Evolutionary conservation across 2,797 vertebrate genomes (phyloP).

Genomic region (Melanotaenia maccullochi): DNA sequence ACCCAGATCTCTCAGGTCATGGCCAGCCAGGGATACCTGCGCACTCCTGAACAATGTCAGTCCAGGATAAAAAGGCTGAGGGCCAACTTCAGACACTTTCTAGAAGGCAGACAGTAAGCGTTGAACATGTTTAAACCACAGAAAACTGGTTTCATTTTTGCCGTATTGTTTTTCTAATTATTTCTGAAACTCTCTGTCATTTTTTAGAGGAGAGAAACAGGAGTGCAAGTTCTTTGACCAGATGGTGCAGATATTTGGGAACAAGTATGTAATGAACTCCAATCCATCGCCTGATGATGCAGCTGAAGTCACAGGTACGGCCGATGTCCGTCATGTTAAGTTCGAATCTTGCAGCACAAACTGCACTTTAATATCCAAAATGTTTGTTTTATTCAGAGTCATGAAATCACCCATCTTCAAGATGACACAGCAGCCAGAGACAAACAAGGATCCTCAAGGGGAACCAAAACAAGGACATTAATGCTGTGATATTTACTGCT

Average conservation of each 20-base stretch:
- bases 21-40: slow-evolving; percentile 73
- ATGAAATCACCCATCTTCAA: slow-evolving; percentile 30
- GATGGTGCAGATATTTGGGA: slow-evolving; percentile 75
- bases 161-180: not conserved
- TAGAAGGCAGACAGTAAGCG: slow-evolving; percentile 74
- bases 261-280: slow-evolving; percentile 59
- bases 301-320: slow-evolving; percentile 56
- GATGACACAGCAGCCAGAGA: slow-evolving; percentile 13
- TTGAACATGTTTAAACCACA: not conserved
- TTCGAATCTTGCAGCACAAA: not conserved
- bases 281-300: slow-evolving; percentile 57
- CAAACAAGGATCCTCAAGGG: slow-evolving; percentile 3
- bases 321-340: no score
- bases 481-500: slow-evolving; percentile 13
- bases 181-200: slow-evolving; percentile 7
- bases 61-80: slow-evolving; percentile 81
- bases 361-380: not conserved
- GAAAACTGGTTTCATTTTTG: not conserved
- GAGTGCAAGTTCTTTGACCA: slow-evolving; percentile 82
- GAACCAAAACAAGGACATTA: slow-evolving; percentile 7
- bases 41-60: slow-evolving; percentile 80
- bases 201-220: slow-evolving; percentile 75
- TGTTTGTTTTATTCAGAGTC: slow-evolving; percentile 46
- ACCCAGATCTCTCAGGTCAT: slow-evolving; percentile 76
- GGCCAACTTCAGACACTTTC: slow-evolving; percentile 77